A percentile compares a stretch with the other conserved stretches of the same genome.
These are phyloP conservation scores for Echinarachnius parma DNA, from an alignment of 53 echinoderm and acorn worm genomes.

Conservation along the genomic window DNA sequence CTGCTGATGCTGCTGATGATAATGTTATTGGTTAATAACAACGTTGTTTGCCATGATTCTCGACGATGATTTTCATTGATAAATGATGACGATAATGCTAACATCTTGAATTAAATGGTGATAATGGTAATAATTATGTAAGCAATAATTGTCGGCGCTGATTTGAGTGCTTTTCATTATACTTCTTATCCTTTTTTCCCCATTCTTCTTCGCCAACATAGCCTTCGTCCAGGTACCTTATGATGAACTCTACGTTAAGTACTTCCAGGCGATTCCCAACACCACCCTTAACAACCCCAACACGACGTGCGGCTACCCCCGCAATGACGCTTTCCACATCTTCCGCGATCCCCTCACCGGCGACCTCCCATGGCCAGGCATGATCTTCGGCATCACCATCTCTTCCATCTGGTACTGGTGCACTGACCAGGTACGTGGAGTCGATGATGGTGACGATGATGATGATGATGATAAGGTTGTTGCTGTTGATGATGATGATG, in stretches of 20 bases:
- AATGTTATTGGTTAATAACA: too few species aligned
- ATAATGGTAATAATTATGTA: too few species aligned
- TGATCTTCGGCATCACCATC: conserved; percentile 98
- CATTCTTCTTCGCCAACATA: conserved; percentile 2
- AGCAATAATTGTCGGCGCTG: too few species aligned
- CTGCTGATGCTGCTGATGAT: too few species aligned
- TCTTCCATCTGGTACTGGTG: conserved; percentile 99
- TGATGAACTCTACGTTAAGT: conserved; percentile 63
- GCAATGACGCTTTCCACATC: conserved; percentile 92
- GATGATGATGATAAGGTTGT: too few species aligned
- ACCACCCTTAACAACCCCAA: conserved; percentile 67
- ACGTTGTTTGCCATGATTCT: too few species aligned
- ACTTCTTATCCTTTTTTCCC: neutral
- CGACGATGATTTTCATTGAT: too few species aligned
- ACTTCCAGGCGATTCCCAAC: conserved; percentile 89
- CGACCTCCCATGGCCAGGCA: conserved; percentile 98
- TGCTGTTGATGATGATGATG: too few species aligned
- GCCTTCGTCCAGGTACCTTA: conserved; percentile 69
- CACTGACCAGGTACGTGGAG: conserved; percentile 97
- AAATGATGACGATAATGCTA: too few species aligned
- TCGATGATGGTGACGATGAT: too few species aligned
- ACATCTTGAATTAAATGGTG: too few species aligned
- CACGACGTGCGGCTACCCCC: conserved; percentile 75
- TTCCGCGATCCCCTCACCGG: conserved; percentile 78
- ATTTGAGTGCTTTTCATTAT: too few species aligned